These are phyloP conservation scores for Sisor rabdophorus DNA, from an alignment of 2,113 vertebrate species.

Conservation along the genomic window DNA sequence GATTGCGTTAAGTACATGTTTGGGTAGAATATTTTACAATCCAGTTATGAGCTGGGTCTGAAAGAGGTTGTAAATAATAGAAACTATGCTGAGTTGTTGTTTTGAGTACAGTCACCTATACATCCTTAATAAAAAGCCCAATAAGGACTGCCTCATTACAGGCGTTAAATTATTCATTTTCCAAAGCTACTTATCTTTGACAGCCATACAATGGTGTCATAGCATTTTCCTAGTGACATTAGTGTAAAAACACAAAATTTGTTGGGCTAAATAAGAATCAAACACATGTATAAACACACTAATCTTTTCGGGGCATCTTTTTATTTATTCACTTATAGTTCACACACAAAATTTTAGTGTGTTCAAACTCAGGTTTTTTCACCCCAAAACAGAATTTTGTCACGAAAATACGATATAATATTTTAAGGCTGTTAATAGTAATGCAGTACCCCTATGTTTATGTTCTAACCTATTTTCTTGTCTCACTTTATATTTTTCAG, in stretches of 20 bases:
- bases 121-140: slow-evolving; percentile 45
- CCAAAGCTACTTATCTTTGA: slow-evolving; percentile 47
- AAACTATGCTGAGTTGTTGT: slow-evolving; percentile 47
- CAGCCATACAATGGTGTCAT: slow-evolving; percentile 44
- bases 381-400: neutral
- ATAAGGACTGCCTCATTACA: slow-evolving; percentile 45
- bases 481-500: slow-evolving; percentile 40
- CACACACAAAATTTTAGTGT: neutral
- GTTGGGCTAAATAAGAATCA: slow-evolving; percentile 21
- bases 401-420: slow-evolving; percentile 1
- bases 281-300: slow-evolving; percentile 42
- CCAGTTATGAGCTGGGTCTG: slow-evolving; percentile 29
- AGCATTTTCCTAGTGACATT: slow-evolving; percentile 39
- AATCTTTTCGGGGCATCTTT: slow-evolving; percentile 34
- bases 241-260: slow-evolving; percentile 28
- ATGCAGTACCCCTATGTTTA: slow-evolving; percentile 8
- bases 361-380: neutral
- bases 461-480: slow-evolving; percentile 22
- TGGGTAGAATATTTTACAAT: slow-evolving; percentile 30
- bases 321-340: slow-evolving; percentile 28
- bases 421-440: slow-evolving; percentile 4
- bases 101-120: slow-evolving; percentile 43
- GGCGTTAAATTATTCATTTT: slow-evolving; percentile 48
- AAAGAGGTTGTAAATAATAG: slow-evolving; percentile 41
- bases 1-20: slow-evolving; percentile 28